A percentile compares a stretch with the other conserved stretches of the same genome.
phyloP scores from a whole-genome alignment of 1,140 invertebrate species.

The Calycopis cecrops region DNA sequence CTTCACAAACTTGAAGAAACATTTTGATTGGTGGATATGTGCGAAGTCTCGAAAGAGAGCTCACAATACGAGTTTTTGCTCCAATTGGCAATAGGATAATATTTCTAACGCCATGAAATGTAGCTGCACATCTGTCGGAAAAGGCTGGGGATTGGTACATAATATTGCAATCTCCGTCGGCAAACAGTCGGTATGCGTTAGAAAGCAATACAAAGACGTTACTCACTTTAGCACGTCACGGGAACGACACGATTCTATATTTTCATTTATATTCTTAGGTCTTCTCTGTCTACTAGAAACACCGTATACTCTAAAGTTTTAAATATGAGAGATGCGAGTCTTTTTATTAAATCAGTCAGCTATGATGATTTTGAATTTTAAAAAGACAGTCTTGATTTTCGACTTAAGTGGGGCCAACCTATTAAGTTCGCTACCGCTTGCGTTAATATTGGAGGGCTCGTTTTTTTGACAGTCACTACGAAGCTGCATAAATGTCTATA shows the following conservation, averaged over 20 bases:
- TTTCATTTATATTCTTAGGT: too few relatives aligned
- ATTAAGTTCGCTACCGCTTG: too few relatives aligned
- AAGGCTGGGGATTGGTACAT: conserved; percentile 58
- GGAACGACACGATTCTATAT: conserved; percentile 1
- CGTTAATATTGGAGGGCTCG: too few relatives aligned
- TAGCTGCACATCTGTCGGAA: conserved; percentile 42
- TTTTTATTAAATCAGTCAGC: too few relatives aligned
- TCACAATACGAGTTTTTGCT: conserved; percentile 35
- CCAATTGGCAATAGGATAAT: conserved; percentile 42
- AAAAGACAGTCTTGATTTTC: too few relatives aligned
- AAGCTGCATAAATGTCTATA: too few relatives aligned
- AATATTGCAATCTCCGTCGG: conserved; percentile 63
- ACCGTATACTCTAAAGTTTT: too few relatives aligned
- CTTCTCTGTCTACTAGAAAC: too few relatives aligned
- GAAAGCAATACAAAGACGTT: conserved; percentile 33
- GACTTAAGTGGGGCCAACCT: too few relatives aligned
- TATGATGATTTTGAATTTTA: too few relatives aligned
- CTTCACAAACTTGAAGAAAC: conserved; percentile 3
- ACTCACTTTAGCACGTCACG: conserved; percentile 1
- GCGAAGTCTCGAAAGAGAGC: background rate
- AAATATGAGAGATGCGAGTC: too few relatives aligned
- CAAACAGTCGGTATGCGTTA: conserved; percentile 54
- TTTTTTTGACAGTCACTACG: too few relatives aligned
- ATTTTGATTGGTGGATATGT: conserved; percentile 5
- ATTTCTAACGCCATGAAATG: conserved; percentile 46